Conservation (phyloP, 2,113 vertebrate genomes). For the Conger conger region DNA sequence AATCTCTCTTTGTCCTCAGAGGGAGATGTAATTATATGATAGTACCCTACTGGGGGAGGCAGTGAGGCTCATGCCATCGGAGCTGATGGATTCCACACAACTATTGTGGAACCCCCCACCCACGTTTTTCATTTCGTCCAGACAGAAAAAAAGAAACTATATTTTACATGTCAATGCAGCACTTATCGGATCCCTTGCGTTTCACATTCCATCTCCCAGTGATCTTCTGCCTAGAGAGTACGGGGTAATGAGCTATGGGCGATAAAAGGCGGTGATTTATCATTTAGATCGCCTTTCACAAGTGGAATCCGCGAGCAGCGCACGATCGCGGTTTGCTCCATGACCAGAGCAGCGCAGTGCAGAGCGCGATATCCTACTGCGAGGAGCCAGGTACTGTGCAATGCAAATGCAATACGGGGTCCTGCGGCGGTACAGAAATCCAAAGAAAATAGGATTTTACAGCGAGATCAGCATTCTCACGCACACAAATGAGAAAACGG, state of each 20-base stretch:
- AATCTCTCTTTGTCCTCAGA: constrained; percentile 1
- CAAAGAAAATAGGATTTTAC: not conserved
- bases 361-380: not conserved
- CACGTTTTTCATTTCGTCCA: not conserved
- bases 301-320: not conserved
- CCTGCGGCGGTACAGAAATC: not conserved
- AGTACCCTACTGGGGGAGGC: not conserved
- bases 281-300: not conserved
- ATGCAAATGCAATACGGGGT: not conserved
- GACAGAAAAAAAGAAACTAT: not conserved
- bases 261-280: not conserved
- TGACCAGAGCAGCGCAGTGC: not conserved
- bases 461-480: not conserved
- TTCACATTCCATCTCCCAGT: not conserved
- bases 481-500: not conserved
- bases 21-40: constrained; percentile 17
- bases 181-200: not conserved
- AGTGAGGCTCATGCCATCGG: not conserved
- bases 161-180: not conserved
- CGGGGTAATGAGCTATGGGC: not conserved
- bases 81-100: not conserved
- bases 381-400: not conserved
- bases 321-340: not conserved
- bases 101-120: not conserved
- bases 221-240: not conserved